phyloP scores from a whole-genome alignment of 2,888 invertebrate species.

The Monochamus alternatus region DNA sequence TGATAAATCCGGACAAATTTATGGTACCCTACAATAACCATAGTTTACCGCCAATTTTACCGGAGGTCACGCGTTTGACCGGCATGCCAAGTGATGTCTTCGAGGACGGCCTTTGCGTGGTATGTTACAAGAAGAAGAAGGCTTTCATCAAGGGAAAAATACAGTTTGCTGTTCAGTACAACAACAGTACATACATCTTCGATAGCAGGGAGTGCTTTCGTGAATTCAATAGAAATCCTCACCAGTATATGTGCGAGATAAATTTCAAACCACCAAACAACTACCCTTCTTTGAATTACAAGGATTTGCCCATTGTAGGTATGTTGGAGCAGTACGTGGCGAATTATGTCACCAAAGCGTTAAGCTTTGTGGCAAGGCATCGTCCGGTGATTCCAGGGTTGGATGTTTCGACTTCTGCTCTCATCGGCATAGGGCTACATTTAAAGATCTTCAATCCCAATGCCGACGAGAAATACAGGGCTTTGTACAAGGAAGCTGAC shows the following conservation, averaged over 20 bases:
- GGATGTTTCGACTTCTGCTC: constrained; percentile 71
- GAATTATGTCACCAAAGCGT: constrained; percentile 73
- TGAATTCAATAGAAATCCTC: constrained; percentile 73
- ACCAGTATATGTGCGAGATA: constrained; percentile 71
- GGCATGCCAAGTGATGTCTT: constrained; percentile 65
- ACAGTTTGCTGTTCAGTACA: constrained; percentile 72
- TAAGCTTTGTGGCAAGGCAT: constrained; percentile 72
- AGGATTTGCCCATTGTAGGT: constrained; percentile 74
- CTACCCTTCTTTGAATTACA: constrained; percentile 71
- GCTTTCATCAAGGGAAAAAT: constrained; percentile 70
- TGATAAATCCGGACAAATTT: constrained; percentile 69
- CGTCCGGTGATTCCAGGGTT: constrained; percentile 78
- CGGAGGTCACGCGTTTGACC: constrained; percentile 64
- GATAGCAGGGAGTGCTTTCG: constrained; percentile 72
- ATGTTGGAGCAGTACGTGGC: constrained; percentile 77
- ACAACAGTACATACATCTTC: constrained; percentile 74
- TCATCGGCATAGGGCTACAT: constrained; percentile 74
- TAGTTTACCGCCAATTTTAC: constrained; percentile 72
- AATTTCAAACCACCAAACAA: constrained; percentile 62
- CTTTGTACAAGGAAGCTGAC: constrained; percentile 69
- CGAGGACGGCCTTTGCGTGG: constrained; percentile 76
- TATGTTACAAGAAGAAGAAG: constrained; percentile 76
- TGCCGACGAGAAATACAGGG: constrained; percentile 61
- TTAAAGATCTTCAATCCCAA: constrained; percentile 74
- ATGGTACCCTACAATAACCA: constrained; percentile 66